Conservation (phyloP, 2,888 invertebrate genomes). For the Apotomis betuletana region DNA sequence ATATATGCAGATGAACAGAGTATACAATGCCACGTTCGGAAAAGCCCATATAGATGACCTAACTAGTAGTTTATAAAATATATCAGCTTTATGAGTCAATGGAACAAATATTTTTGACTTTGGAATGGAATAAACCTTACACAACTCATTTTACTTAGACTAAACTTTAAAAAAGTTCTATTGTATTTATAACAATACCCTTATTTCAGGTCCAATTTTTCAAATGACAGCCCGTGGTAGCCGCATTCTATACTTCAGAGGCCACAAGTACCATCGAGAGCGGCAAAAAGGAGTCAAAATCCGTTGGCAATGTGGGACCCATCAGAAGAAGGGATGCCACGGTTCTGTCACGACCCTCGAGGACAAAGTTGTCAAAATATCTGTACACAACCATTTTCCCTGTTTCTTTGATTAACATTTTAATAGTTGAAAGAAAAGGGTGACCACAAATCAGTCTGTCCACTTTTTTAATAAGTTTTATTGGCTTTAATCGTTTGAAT, state of each 20-base stretch:
- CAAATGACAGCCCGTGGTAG: slow-evolving; percentile 23
- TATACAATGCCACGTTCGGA: too few relatives aligned
- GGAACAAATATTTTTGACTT: too few relatives aligned
- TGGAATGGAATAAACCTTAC: too few relatives aligned
- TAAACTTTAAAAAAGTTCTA: too few relatives aligned
- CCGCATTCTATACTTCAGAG: slow-evolving; percentile 27
- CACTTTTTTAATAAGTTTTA: background rate
- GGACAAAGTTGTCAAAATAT: slow-evolving; percentile 15
- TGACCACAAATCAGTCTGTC: background rate
- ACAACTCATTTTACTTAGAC: too few relatives aligned
- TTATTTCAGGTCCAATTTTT: slow-evolving; percentile 27
- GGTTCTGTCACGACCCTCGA: slow-evolving; percentile 27
- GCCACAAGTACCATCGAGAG: slow-evolving; percentile 34
- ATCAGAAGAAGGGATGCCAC: slow-evolving; percentile 31
- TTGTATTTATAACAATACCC: background rate
- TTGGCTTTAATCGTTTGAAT: background rate
- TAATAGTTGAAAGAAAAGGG: background rate
- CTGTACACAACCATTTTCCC: slow-evolving; percentile 30
- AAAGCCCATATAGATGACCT: too few relatives aligned
- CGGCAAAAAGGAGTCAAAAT: slow-evolving; percentile 26
- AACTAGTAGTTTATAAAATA: too few relatives aligned
- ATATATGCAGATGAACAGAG: too few relatives aligned
- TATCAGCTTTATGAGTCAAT: too few relatives aligned
- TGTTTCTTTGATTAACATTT: slow-evolving; percentile 11
- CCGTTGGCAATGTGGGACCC: slow-evolving; percentile 37